Evolutionary conservation across 2,113 vertebrate genomes (phyloP).

Genomic region (Cyanistes caeruleus): DNA sequence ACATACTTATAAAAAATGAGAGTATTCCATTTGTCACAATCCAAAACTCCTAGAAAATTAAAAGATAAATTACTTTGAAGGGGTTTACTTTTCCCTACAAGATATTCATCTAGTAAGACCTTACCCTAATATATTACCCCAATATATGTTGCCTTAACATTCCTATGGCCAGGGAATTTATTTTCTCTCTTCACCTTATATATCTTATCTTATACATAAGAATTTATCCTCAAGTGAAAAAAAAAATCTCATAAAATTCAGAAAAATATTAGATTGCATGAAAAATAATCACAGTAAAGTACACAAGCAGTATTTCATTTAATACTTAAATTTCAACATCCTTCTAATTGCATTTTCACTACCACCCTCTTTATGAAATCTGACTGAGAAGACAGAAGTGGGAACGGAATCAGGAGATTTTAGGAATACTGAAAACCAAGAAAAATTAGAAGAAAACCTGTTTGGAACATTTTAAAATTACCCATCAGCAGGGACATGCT

Average conservation of each 20-base stretch:
- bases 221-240: neutral
- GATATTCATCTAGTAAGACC: neutral
- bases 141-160: neutral
- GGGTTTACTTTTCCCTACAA: neutral
- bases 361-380: neutral
- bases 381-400: neutral
- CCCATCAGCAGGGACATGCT: conserved; percentile 31
- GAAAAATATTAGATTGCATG: neutral
- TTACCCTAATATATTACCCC: neutral
- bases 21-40: neutral
- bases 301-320: neutral
- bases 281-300: neutral
- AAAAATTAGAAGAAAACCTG: neutral
- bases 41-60: conserved; percentile 12
- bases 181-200: neutral
- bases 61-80: neutral
- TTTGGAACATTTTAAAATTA: conserved; percentile 4
- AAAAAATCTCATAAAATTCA: neutral
- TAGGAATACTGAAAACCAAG: neutral
- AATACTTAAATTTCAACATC: neutral
- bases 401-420: neutral
- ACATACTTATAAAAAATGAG: conserved; percentile 2
- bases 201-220: neutral
- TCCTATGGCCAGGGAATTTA: neutral
- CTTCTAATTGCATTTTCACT: neutral